These are phyloP conservation scores for Vireo griseus DNA, from an alignment of 2,797 vertebrate species.

Conservation along the genomic window DNA sequence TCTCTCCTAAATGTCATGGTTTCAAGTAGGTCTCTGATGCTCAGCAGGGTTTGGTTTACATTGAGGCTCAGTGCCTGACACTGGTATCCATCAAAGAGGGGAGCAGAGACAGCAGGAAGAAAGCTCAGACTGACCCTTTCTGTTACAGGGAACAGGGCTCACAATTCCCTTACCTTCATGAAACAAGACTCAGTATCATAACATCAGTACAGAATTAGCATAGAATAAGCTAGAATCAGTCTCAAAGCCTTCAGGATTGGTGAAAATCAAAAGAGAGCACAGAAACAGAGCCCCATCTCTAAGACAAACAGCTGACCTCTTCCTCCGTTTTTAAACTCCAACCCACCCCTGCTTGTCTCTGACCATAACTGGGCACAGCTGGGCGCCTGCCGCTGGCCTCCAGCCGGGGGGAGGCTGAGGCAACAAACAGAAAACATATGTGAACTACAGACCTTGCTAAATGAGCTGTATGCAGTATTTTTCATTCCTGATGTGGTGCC, in stretches of 20 bases:
- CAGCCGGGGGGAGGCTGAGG: not conserved
- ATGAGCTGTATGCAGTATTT: not conserved
- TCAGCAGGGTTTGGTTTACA: not conserved
- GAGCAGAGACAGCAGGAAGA: not conserved
- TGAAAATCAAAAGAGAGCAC: not conserved
- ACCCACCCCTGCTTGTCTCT: not conserved
- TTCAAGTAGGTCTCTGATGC: not conserved
- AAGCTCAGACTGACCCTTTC: not conserved
- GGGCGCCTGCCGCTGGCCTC: not conserved
- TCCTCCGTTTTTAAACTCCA: not conserved
- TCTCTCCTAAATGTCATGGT: not conserved
- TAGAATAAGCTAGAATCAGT: not conserved
- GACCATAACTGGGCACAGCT: constrained; percentile 54
- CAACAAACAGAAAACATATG: constrained; percentile 39
- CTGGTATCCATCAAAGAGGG: not conserved
- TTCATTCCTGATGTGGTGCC: not conserved
- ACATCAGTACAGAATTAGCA: accelerated
- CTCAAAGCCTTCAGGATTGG: not conserved
- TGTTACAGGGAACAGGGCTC: not conserved
- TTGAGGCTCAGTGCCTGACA: accelerated
- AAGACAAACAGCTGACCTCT: not conserved
- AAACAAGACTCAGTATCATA: not conserved
- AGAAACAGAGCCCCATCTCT: accelerated
- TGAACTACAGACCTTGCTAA: constrained; percentile 17
- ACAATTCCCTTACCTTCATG: not conserved